phyloP scores from a whole-genome alignment of 2,888 invertebrate species.

The Aricia artaxerxes region DNA sequence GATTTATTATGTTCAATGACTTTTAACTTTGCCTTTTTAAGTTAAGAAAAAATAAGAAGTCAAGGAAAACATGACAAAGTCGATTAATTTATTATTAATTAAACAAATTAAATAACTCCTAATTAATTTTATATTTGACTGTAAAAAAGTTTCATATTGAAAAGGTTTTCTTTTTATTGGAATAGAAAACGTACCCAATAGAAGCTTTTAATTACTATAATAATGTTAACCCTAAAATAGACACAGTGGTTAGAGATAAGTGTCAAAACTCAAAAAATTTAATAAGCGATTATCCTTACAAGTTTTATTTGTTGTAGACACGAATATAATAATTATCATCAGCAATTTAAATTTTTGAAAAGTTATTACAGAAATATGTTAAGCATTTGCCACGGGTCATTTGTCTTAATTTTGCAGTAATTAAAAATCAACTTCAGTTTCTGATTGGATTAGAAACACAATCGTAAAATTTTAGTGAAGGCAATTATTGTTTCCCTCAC shows the following conservation, averaged over 20 bases:
- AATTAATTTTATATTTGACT: background rate
- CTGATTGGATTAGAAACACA: background rate
- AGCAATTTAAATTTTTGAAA: no score
- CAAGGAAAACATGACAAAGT: background rate
- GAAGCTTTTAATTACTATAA: background rate
- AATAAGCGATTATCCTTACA: no score
- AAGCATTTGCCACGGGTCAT: background rate
- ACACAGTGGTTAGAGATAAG: background rate
- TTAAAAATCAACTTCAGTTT: conserved; percentile 9
- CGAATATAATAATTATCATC: no score
- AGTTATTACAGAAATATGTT: background rate
- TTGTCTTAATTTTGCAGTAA: background rate
- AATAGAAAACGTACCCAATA: no score
- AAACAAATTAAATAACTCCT: background rate
- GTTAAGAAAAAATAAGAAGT: background rate
- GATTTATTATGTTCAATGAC: conserved; percentile 57
- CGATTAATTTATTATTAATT: conserved; percentile 1
- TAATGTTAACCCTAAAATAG: background rate
- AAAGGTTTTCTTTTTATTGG: background rate
- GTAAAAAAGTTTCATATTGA: background rate
- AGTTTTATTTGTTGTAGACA: no score
- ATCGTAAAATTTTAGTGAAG: conserved; percentile 11
- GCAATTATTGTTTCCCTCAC: conserved; percentile 15
- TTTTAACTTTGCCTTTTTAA: background rate
- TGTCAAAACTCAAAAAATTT: background rate